Percentiles rank a stretch among this genome's conserved stretches.
Conservation (phyloP, 1,140 invertebrate species). For the Pogonus chalceus region DNA sequence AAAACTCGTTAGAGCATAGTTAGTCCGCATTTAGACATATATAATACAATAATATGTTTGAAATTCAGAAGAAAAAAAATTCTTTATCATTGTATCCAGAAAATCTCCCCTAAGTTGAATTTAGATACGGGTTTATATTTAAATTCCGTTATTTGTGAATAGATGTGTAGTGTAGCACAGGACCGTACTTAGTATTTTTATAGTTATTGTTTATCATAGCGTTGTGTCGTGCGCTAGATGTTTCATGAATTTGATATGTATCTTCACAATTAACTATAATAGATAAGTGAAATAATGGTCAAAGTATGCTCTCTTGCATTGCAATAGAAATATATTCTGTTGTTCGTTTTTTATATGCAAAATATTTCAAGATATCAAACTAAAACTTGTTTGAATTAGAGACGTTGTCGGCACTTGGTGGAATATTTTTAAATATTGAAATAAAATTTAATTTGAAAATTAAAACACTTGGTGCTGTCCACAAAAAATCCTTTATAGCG, state of each 20-base stretch:
- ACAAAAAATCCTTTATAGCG: too few relatives aligned
- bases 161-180: not conserved
- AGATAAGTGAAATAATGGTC: conserved; percentile 2
- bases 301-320: too few relatives aligned
- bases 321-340: too few relatives aligned
- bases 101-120: conserved; percentile 7
- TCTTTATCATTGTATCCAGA: not conserved
- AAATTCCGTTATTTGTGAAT: conserved; percentile 7
- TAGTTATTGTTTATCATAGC: not conserved
- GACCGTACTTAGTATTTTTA: not conserved
- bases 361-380: too few relatives aligned
- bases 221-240: not conserved
- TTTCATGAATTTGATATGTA: conserved; percentile 6
- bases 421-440: too few relatives aligned
- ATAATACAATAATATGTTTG: not conserved
- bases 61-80: not conserved
- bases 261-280: conserved; percentile 4
- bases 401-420: too few relatives aligned
- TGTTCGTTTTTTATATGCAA: too few relatives aligned
- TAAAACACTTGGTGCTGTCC: too few relatives aligned
- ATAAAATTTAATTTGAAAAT: too few relatives aligned
- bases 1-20: too few relatives aligned
- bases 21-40: not conserved
- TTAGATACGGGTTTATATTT: conserved; percentile 4
- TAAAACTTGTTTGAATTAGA: too few relatives aligned